These are phyloP conservation scores for Aphelenchoides bicaudatus DNA, from an alignment of 2,888 invertebrate genomes.

Conservation along the genomic window DNA sequence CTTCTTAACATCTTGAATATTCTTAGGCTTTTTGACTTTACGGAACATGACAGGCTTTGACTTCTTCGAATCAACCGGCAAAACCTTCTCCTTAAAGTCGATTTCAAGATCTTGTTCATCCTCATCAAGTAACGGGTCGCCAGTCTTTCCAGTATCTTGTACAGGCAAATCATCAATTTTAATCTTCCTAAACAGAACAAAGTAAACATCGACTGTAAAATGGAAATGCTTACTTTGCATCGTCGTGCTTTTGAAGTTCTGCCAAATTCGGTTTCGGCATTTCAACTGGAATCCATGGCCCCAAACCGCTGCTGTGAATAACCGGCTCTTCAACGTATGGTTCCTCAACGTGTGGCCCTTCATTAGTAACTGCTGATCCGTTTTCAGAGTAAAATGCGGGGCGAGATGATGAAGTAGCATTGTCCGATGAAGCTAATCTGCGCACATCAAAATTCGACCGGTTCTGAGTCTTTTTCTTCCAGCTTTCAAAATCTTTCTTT, in stretches of 20 bases:
- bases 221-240: not conserved
- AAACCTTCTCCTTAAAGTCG: conserved; percentile 15
- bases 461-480: conserved; percentile 33
- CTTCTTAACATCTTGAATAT: not conserved
- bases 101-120: conserved; percentile 9
- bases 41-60: conserved; percentile 3
- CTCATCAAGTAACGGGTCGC: conserved; percentile 3
- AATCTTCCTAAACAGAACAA: not conserved
- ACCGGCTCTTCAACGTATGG: too few relatives aligned
- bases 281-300: too few relatives aligned
- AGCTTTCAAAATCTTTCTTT: conserved; percentile 26
- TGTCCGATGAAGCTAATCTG: too few relatives aligned
- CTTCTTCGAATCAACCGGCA: conserved; percentile 5
- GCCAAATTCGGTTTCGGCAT: not conserved
- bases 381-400: not conserved
- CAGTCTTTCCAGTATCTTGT: conserved; percentile 21
- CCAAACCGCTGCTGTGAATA: too few relatives aligned
- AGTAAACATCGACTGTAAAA: not conserved
- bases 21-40: conserved; percentile 4
- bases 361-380: not conserved
- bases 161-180: conserved; percentile 33
- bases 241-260: conserved; percentile 14
- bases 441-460: too few relatives aligned
- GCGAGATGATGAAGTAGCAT: not conserved
- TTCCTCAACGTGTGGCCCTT: not conserved